Evolutionary conservation across 2,797 vertebrate species (phyloP).

Genomic region (Sebastiscus tertius): DNA sequence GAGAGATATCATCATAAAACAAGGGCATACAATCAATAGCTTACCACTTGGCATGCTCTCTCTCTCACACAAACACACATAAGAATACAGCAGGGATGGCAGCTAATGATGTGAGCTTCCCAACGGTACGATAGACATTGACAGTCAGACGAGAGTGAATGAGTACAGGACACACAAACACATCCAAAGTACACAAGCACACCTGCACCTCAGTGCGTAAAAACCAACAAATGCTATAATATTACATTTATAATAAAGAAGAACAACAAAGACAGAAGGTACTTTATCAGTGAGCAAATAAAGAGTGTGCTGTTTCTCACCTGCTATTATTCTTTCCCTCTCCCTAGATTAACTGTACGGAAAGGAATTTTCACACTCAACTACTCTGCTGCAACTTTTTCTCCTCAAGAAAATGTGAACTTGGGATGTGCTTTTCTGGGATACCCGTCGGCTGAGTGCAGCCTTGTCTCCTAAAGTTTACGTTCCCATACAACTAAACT

Average conservation of each 20-base stretch:
- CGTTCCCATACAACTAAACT: too few relatives aligned
- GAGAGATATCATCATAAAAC: slow-evolving; percentile 36
- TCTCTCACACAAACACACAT: background rate
- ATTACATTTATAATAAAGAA: slow-evolving; percentile 21
- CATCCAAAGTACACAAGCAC: slow-evolving; percentile 1
- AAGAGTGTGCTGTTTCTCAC: background rate
- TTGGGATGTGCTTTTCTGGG: background rate
- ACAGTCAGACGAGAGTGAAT: slow-evolving; percentile 13
- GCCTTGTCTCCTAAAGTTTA: too few relatives aligned
- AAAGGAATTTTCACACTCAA: background rate
- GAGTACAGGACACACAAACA: slow-evolving; percentile 2
- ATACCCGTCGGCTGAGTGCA: background rate
- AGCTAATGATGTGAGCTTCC: slow-evolving; percentile 16
- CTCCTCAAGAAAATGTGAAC: background rate
- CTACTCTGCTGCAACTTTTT: background rate
- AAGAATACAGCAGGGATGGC: background rate
- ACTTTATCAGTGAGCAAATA: slow-evolving; percentile 27
- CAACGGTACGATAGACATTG: slow-evolving; percentile 5
- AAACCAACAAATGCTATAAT: background rate
- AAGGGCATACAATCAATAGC: slow-evolving; percentile 28
- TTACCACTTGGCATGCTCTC: slow-evolving; percentile 10
- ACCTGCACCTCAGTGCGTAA: background rate
- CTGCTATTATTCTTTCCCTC: slow-evolving; percentile 1
- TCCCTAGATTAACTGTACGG: background rate
- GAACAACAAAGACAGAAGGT: slow-evolving; percentile 9